Evolutionary conservation across 2,113 vertebrate species (phyloP), one percentile per base, ranked within the genome.

Genomic region (Sphyrna mokarran): DNA sequence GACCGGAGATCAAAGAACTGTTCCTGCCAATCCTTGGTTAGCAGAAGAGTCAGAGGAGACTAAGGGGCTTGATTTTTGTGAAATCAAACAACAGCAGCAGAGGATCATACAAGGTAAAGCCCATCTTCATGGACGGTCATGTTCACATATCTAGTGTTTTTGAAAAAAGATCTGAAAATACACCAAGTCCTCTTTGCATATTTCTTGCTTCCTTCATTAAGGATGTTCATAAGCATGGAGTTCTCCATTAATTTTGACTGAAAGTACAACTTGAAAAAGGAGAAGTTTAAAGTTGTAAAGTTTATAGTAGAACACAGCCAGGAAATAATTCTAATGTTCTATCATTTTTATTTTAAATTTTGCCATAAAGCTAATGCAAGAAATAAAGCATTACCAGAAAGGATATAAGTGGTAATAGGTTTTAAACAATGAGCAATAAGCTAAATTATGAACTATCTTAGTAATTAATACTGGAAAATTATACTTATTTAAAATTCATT

Each of bases 31-130:
- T 97, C 98, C 98, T 0, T 99, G 99, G 99, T 97, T 99, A 96
- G 78, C 98, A 68, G 98, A 99, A 6, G 99, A 99, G 96, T 95
- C 99, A 0, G 99, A 99, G 96, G 98, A 99, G 97, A 99, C 98
- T 93, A 97, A 97, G 96, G 98, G 98, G 20, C 97, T 99, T 16
- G 97, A 97, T 95, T 98, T 99, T 95, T 97, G 97, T 1, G 98
- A 98, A 90, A 98, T 99, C 96, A 98, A 98, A 96, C 98, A 99
- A 96, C 99, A 99, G 96, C 99, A 99, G 96, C 98, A 98, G 72
- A 97, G 96, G 96, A 98, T 99, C 96, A 98, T 99, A 69, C 97
- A 99, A 97, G 99, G 99, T 99, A 98, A 95, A 2, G 1, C 95
- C 91, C 58, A 93, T 93, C 14, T 37, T 93, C 20, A 66, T 91